A percentile compares a stretch with the other conserved stretches of the same genome.
Evolutionary conservation across 2,888 invertebrate genomes (phyloP).

Genomic region (Monopis laevigella): DNA sequence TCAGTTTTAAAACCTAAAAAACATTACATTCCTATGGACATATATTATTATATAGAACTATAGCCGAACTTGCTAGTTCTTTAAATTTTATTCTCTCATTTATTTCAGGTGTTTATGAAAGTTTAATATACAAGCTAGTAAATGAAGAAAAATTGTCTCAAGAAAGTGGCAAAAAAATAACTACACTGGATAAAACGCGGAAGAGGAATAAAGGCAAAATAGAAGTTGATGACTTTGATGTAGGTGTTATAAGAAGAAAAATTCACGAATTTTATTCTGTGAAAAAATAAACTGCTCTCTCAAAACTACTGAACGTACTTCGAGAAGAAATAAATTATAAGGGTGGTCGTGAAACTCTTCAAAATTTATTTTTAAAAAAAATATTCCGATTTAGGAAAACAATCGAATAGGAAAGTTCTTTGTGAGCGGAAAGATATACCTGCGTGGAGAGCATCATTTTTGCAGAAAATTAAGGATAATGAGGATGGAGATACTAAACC

Average conservation of each 20-base stretch:
- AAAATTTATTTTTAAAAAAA: not conserved
- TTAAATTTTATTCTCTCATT: too few species aligned
- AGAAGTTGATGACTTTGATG: conserved; percentile 9
- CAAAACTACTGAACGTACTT: conserved; percentile 8
- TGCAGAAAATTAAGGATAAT: too few species aligned
- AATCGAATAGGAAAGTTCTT: not conserved
- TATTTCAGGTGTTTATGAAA: not conserved
- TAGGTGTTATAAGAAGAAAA: conserved; percentile 11
- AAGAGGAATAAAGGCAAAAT: conserved; percentile 9
- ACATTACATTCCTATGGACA: too few species aligned
- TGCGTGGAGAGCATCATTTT: too few species aligned
- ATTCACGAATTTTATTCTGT: conserved; percentile 11
- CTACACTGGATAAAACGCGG: conserved; percentile 9
- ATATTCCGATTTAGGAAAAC: not conserved
- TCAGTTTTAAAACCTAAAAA: too few species aligned
- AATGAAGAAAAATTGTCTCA: not conserved
- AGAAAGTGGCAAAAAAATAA: not conserved
- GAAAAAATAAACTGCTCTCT: conserved; percentile 11
- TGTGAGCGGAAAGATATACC: too few species aligned
- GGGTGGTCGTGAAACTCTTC: not conserved
- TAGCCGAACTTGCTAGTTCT: too few species aligned
- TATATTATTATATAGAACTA: too few species aligned
- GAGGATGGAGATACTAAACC: too few species aligned
- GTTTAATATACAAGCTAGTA: not conserved
- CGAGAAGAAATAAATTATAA: not conserved